A percentile compares a stretch with the other conserved stretches of the same genome.
phyloP scores from a whole-genome alignment of 2,797 vertebrate species.

The Sebastes kiyomatsui region DNA sequence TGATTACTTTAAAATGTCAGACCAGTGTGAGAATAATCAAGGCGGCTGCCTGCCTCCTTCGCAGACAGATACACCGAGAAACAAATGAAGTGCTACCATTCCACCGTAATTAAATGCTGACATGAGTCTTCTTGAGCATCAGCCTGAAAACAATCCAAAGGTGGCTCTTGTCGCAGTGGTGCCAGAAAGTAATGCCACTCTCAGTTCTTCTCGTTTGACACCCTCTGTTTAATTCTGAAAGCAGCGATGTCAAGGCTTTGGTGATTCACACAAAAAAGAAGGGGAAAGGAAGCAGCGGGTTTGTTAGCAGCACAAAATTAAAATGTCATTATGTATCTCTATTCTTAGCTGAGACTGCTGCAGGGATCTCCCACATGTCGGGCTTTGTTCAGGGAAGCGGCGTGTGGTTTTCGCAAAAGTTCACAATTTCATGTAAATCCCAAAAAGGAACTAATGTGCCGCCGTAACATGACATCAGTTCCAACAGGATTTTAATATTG shows the following conservation, averaged over 20 bases:
- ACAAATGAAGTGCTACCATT: conserved; percentile 25
- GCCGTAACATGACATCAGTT: conserved; percentile 29
- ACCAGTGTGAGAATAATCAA: background rate
- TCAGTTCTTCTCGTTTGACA: conserved; percentile 46
- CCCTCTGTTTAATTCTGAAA: conserved; percentile 58
- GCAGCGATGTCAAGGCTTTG: conserved; percentile 43
- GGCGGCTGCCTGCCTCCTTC: background rate
- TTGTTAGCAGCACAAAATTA: conserved; percentile 73
- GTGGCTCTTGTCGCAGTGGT: conserved; percentile 39
- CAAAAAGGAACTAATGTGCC: conserved; percentile 40
- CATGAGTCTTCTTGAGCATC: conserved; percentile 21
- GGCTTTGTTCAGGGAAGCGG: conserved; percentile 51
- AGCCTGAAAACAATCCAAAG: conserved; percentile 41
- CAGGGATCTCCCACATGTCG: conserved; percentile 61
- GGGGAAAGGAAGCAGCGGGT: conserved; percentile 43
- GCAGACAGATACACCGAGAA: background rate
- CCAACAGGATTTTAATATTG: conserved; percentile 32
- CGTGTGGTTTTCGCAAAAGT: conserved; percentile 56
- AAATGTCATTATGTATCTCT: conserved; percentile 76
- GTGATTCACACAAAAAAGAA: conserved; percentile 54
- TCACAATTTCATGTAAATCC: conserved; percentile 47
- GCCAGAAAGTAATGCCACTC: conserved; percentile 41
- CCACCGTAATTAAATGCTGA: conserved; percentile 49
- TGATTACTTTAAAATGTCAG: conserved; percentile 7
- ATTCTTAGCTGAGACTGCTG: conserved; percentile 68